phyloP scores from a whole-genome alignment of 2,888 invertebrate genomes.

The Amiota communis region DNA sequence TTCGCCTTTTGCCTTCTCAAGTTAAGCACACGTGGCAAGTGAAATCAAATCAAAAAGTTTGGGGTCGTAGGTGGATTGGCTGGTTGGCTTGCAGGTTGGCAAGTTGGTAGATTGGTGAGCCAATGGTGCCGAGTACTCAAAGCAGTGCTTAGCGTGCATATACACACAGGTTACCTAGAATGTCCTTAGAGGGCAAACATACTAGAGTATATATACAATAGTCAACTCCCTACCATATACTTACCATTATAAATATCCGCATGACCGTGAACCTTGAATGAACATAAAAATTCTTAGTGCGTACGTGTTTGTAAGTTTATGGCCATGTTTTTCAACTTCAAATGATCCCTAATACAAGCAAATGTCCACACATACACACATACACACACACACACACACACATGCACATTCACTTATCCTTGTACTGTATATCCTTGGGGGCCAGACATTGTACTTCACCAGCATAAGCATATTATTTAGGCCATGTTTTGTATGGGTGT shows the following conservation, averaged over 20 bases:
- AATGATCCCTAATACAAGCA: constrained; percentile 19
- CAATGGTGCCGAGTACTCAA: constrained; percentile 9
- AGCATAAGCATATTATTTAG: too few species aligned
- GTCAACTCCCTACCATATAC: too few species aligned
- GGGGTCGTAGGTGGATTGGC: too few species aligned
- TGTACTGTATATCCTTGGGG: too few species aligned
- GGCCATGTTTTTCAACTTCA: constrained; percentile 25
- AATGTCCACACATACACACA: neutral
- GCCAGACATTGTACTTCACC: too few species aligned
- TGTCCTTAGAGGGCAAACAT: constrained; percentile 2
- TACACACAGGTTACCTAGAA: neutral
- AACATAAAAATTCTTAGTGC: constrained; percentile 28
- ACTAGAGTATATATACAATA: too few species aligned
- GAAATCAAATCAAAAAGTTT: too few species aligned
- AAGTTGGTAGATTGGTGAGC: too few species aligned
- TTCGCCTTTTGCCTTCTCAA: constrained; percentile 4
- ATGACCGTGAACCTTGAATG: constrained; percentile 9
- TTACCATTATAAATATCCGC: too few species aligned
- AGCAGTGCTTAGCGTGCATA: constrained; percentile 9
- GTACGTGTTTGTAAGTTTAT: constrained; percentile 29
- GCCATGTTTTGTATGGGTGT: too few species aligned
- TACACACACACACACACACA: neutral
- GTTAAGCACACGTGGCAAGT: constrained; percentile 11
- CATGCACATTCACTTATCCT: neutral
- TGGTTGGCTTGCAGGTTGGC: too few species aligned